Evolutionary conservation across 1,140 invertebrate species (phyloP).

Genomic region (Apis florea): DNA sequence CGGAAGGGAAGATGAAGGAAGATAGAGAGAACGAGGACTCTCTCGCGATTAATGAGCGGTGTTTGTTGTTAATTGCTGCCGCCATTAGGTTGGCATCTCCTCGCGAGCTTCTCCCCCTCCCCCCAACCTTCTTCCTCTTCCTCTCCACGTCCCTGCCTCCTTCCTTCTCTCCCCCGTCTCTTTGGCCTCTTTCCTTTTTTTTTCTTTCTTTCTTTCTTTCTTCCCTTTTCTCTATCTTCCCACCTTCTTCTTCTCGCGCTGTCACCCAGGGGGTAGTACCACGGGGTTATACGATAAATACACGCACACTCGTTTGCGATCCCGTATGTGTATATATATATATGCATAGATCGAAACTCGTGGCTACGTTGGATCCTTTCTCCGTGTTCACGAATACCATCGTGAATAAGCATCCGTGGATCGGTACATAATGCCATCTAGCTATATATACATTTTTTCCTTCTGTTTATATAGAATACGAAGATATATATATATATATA

Average conservation of each 20-base stretch:
- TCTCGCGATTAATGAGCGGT: conserved; percentile 80
- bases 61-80: conserved; percentile 81
- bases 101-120: conserved; percentile 41
- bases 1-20: conserved; percentile 36
- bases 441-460: conserved; percentile 43
- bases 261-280: conserved; percentile 12
- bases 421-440: conserved; percentile 46
- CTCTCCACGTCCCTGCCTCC: conserved; percentile 30
- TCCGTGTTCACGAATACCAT: conserved; percentile 1
- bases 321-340: background rate
- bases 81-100: conserved; percentile 80
- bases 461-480: conserved; percentile 23
- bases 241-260: conserved; percentile 38
- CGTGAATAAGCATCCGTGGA: no score
- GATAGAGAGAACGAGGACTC: conserved; percentile 62
- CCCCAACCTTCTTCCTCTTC: conserved; percentile 17
- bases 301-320: background rate
- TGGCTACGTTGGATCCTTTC: background rate
- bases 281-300: conserved; percentile 38
- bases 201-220: conserved; percentile 5
- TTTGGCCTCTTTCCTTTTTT: conserved; percentile 25
- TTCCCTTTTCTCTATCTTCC: conserved; percentile 30
- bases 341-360: no score
- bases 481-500: conserved; percentile 11
- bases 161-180: background rate